Evolutionary conservation across 2,113 vertebrate species (phyloP), one percentile per base, ranked within the genome.

Genomic region (Proterorhinus semilunaris): DNA sequence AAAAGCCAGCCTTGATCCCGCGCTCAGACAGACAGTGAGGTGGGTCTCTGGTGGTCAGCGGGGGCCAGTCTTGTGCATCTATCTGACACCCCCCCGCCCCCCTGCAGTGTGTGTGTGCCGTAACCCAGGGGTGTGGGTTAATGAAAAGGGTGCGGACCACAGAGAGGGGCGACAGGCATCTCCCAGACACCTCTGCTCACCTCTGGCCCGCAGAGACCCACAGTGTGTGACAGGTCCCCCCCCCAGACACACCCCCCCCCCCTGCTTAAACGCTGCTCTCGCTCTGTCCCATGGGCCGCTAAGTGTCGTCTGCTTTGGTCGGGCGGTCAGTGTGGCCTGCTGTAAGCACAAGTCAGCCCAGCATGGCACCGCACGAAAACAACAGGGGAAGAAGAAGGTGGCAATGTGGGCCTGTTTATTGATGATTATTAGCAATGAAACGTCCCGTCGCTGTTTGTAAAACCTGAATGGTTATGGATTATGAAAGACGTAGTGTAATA

Each of bases 271-370:
- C 75, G 82, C 92, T 88, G 91, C 81, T 91, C 90, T 78, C 89
- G 88, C 90, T 85, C 84, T 87, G 83, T 91, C 91, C 90, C 90
- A 89, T 87, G 91, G 92, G 90, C 87, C 88, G 92, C 84, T 81
- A 89, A 63, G 21, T 69, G 53, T 83, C 65, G 80, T 84, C 87
- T 80, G 83, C 89, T 92, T 16, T 91, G 91, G 87, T 88, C 82
- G 76, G 86, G 2, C 55, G 55, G 55, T 58, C 55, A 58, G 55
- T 10, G 27, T n/a, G 72, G 87, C 85, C 36, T 42, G 77, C 36
- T 42, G 75, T 62, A 81, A 78, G 74, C 71, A 65, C 70, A 49
- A 88, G 90, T 93, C 92, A 90, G 10, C 67, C 61, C 66, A 69
- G 90, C 87, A 82, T 91, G 88, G 79, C 89, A 76, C 83, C 80